Evolutionary conservation across 2,113 vertebrate species (phyloP).

Genomic region (Clarias macrocephalus): DNA sequence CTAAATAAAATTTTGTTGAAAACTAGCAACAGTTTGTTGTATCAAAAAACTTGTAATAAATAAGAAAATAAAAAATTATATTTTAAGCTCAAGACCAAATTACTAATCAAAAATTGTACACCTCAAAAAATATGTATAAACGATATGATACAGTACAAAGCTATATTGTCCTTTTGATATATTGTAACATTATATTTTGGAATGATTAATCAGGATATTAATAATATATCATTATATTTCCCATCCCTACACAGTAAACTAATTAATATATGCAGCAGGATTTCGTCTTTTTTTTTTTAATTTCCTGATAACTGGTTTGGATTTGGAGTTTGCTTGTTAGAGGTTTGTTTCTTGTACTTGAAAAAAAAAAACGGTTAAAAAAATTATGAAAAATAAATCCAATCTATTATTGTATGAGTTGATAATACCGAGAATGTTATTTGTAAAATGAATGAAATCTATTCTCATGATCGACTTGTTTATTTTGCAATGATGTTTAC

Average conservation of each 20-base stretch:
- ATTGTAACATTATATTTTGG: neutral
- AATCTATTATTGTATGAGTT: neutral
- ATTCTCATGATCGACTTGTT: conserved; percentile 25
- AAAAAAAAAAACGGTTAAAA: neutral
- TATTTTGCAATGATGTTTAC: conserved; percentile 58
- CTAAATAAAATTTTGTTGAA: too few species aligned
- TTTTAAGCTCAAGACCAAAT: too few species aligned
- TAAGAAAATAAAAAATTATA: too few species aligned
- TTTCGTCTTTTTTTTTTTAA: neutral
- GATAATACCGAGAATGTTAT: conserved; percentile 20
- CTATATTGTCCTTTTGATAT: neutral
- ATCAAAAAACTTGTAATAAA: too few species aligned
- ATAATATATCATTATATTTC: neutral
- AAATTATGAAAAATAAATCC: neutral
- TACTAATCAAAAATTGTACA: too few species aligned
- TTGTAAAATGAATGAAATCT: conserved; percentile 37
- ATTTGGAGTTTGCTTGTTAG: conserved; percentile 6
- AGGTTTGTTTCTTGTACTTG: conserved; percentile 26
- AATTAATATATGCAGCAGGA: conserved; percentile 2
- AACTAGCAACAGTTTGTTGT: too few species aligned
- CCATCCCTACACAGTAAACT: neutral
- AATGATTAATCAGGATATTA: neutral
- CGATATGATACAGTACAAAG: neutral
- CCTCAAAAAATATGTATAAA: too few species aligned
- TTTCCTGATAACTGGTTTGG: neutral